Evolutionary conservation across 2,888 invertebrate genomes (phyloP).

Genomic region (Rotaria macrura): DNA sequence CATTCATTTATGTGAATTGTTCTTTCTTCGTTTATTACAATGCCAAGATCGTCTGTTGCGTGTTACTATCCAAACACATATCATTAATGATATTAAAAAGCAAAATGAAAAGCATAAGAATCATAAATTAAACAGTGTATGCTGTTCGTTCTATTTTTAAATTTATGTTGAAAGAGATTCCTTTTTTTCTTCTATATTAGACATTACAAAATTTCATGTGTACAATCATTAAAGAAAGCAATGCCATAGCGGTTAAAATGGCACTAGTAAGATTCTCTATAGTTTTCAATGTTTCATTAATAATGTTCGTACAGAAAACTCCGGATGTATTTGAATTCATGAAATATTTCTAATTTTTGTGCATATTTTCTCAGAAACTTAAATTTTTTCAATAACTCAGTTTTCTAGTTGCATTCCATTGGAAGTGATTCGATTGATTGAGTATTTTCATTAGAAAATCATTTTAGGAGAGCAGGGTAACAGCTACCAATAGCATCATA

Average conservation of each 20-base stretch:
- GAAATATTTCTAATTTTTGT: too few relatives aligned
- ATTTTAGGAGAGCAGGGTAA: too few relatives aligned
- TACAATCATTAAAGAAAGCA: constrained; percentile 69
- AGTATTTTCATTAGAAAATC: too few relatives aligned
- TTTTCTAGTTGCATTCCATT: too few relatives aligned
- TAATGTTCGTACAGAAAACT: too few relatives aligned
- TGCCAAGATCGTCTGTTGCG: constrained; percentile 80
- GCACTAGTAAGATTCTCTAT: constrained; percentile 56
- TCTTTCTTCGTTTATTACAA: constrained; percentile 70
- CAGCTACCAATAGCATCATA: too few relatives aligned
- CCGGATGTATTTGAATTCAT: too few relatives aligned
- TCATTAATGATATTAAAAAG: constrained; percentile 85
- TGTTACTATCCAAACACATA: constrained; percentile 76
- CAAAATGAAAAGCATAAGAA: constrained; percentile 85
- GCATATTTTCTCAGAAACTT: too few relatives aligned
- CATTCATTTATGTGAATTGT: constrained; percentile 72
- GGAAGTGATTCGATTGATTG: too few relatives aligned
- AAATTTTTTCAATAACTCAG: too few relatives aligned
- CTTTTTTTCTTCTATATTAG: constrained; percentile 45
- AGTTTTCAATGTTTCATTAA: too few relatives aligned
- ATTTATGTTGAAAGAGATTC: neutral
- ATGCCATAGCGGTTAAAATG: constrained; percentile 78
- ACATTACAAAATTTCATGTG: constrained; percentile 90
- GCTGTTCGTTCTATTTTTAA: too few relatives aligned
- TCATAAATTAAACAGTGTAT: constrained; percentile 66